Conservation (phyloP, 2,113 vertebrate species). For the Carettochelys insculpta region DNA sequence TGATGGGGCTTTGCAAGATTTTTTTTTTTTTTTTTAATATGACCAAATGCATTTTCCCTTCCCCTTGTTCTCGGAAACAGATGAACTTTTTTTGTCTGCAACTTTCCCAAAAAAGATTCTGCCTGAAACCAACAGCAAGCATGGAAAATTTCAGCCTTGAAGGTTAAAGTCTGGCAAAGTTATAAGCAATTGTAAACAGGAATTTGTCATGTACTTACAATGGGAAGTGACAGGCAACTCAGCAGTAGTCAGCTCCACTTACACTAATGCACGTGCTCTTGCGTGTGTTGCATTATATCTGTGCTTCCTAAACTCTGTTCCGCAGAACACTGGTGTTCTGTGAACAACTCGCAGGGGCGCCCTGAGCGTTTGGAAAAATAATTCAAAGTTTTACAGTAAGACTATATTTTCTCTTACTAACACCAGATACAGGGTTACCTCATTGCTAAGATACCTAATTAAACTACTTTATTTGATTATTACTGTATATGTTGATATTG, state of each 20-base stretch:
- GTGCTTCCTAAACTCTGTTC: no score
- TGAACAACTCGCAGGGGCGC: no score
- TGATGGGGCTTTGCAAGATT: no score
- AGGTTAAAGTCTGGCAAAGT: not conserved
- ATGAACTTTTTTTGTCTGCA: not conserved
- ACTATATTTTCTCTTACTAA: no score
- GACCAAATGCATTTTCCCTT: not conserved
- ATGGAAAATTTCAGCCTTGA: not conserved
- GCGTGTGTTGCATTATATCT: not conserved
- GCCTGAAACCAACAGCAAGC: not conserved
- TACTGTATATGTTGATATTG: no score
- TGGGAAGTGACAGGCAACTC: not conserved
- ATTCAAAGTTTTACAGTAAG: no score
- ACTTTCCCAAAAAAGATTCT: not conserved
- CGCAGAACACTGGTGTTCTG: no score
- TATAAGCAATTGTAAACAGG: not conserved
- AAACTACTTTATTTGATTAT: no score
- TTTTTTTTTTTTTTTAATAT: not conserved
- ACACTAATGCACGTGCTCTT: fast-evolving
- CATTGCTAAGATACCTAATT: no score
- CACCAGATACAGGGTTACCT: no score
- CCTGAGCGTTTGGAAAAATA: no score
- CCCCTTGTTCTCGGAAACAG: not conserved
- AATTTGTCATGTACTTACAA: no score
- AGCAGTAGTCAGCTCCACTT: not conserved